phyloP scores from a whole-genome alignment of 2,797 vertebrate species.

The Intellagama lesueurii region DNA sequence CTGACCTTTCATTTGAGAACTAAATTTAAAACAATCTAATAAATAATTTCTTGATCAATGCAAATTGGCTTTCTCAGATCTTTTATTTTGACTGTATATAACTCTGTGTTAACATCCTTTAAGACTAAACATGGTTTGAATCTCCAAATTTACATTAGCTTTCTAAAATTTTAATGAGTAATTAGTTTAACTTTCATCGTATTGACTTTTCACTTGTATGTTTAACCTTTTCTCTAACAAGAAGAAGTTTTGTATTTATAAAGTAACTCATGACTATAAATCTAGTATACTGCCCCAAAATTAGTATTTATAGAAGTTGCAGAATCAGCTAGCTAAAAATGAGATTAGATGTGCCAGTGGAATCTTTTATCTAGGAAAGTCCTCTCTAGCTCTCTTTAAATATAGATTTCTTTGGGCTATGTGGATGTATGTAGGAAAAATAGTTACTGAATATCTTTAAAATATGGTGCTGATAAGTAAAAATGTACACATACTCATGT shows the following conservation, averaged over 20 bases:
- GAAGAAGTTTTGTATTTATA: conserved; percentile 12
- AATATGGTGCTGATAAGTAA: not conserved
- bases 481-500: no score
- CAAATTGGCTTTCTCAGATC: not conserved
- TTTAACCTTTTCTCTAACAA: conserved; percentile 7
- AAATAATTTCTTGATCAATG: not conserved
- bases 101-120: not conserved
- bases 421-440: not conserved
- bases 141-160: conserved; percentile 1
- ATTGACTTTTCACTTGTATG: conserved; percentile 17
- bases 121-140: not conserved
- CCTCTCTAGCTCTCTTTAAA: not conserved
- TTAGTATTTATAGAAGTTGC: conserved; percentile 10
- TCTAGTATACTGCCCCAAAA: not conserved
- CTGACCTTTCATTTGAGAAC: not conserved
- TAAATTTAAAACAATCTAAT: not conserved
- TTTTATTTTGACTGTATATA: not conserved
- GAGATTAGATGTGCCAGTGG: not conserved
- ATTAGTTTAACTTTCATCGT: conserved; percentile 8
- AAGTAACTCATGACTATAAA: conserved; percentile 2
- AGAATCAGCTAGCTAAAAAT: conserved; percentile 13
- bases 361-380: not conserved
- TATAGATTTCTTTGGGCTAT: not conserved
- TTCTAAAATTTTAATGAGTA: conserved; percentile 15
- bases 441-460: not conserved